Evolutionary conservation across 2,797 vertebrate species (phyloP).

Genomic region (Phrynocephalus forsythii): DNA sequence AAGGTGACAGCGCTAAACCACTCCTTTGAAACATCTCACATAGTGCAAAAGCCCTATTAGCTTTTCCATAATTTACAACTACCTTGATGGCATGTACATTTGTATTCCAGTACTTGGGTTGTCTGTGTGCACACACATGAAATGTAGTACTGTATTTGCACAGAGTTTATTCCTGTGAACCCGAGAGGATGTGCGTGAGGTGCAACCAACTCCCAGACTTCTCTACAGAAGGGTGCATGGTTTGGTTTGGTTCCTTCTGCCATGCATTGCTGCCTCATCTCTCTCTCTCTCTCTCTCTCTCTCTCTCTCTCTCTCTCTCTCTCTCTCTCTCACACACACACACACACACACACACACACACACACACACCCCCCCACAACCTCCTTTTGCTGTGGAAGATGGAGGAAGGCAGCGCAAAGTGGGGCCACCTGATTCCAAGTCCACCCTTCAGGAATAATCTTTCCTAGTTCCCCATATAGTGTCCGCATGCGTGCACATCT

Average conservation of each 20-base stretch:
- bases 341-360: not conserved
- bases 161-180: not conserved
- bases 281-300: too few species aligned
- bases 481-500: rapidly evolving
- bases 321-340: too few species aligned
- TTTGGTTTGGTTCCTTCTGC: not conserved
- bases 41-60: too few species aligned
- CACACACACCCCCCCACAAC: too few species aligned
- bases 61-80: not conserved
- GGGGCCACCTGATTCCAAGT: not conserved
- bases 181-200: not conserved
- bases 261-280: not conserved
- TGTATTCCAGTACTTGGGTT: too few species aligned
- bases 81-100: not conserved
- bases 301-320: too few species aligned
- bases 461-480: not conserved
- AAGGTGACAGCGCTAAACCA: too few species aligned
- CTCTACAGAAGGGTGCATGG: not conserved
- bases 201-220: not conserved
- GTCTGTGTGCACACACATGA: too few species aligned
- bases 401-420: not conserved
- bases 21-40: too few species aligned
- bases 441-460: not conserved
- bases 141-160: too few species aligned
- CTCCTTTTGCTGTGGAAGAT: not conserved